These are phyloP conservation scores for Arizona elegans DNA, from an alignment of 2,113 vertebrate species.

Conservation along the genomic window DNA sequence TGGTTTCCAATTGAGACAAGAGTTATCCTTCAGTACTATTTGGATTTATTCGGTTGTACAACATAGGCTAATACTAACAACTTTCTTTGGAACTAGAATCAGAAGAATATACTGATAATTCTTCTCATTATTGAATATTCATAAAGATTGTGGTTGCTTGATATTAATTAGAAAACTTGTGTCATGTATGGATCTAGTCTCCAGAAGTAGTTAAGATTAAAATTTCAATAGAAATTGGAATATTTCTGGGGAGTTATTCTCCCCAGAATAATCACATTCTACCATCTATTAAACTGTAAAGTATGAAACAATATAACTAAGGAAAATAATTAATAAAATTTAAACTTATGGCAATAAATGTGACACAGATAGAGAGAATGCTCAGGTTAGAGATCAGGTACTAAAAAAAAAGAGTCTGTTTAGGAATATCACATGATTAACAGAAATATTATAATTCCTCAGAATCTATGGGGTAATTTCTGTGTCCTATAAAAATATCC, in stretches of 20 bases:
- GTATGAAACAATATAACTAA: not conserved
- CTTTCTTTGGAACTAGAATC: not conserved
- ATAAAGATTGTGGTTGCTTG: not conserved
- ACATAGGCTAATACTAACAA: not conserved
- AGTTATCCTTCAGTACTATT: not conserved
- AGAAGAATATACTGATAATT: not conserved
- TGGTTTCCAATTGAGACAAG: not conserved
- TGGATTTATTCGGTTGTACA: not conserved
- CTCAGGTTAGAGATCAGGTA: not conserved
- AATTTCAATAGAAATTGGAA: not conserved
- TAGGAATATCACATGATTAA: not conserved
- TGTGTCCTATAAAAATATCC: not conserved
- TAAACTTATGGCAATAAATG: not conserved
- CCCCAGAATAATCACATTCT: not conserved
- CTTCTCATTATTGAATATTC: not conserved
- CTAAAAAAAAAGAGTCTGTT: not conserved
- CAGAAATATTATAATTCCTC: not conserved
- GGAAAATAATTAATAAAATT: not conserved
- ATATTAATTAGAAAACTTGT: not conserved
- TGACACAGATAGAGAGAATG: not conserved
- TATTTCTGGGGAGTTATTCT: not conserved
- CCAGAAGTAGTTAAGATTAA: not conserved
- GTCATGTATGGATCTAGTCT: not conserved
- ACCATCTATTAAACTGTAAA: not conserved
- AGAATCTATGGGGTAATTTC: not conserved